phyloP scores from a whole-genome alignment of 2,113 vertebrate species.

The Himantopus leucocephalus region DNA sequence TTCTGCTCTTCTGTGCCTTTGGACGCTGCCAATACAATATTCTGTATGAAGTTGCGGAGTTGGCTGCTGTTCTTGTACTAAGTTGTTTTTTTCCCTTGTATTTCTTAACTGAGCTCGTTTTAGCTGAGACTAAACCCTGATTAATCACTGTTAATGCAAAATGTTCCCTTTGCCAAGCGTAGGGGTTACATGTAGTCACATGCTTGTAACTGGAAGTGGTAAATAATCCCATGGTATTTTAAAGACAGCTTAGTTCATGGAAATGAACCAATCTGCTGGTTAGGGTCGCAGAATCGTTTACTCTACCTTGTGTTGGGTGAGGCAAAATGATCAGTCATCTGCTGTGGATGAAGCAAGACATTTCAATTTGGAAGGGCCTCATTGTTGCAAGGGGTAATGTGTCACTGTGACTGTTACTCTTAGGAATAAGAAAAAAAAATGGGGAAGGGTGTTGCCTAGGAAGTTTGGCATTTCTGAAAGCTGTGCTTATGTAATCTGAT shows the following conservation, averaged over 20 bases:
- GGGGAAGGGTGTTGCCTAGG: neutral
- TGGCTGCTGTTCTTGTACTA: neutral
- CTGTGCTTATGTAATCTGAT: neutral
- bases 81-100: neutral
- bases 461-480: neutral
- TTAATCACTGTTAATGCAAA: neutral
- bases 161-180: neutral
- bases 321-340: neutral
- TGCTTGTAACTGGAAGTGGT: neutral
- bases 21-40: neutral
- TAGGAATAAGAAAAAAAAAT: neutral
- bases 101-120: neutral
- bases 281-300: neutral
- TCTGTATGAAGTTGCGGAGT: neutral
- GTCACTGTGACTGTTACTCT: neutral
- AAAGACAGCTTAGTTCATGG: neutral
- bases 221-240: neutral
- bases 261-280: neutral
- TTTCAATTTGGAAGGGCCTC: neutral
- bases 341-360: neutral
- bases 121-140: neutral
- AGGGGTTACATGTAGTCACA: neutral
- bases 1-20: neutral
- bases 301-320: neutral
- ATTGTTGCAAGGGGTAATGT: fast-evolving